Conservation (phyloP, 2,113 vertebrate genomes). For the Emberiza fucata region DNA sequence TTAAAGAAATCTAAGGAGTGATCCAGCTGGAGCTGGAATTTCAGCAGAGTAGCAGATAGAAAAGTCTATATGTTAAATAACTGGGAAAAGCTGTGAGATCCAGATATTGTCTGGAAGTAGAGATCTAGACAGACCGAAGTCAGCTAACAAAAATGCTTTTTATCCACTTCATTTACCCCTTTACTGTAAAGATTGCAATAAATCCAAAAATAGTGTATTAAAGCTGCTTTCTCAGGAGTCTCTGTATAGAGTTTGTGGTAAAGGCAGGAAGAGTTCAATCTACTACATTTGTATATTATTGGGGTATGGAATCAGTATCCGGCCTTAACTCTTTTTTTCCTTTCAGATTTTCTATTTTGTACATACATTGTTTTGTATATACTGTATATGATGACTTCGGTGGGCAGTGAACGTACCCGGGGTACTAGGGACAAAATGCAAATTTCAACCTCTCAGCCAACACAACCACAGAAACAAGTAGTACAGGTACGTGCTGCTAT, state of each 20-base stretch:
- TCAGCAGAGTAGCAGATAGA: neutral
- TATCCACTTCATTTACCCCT: neutral
- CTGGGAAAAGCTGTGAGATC: neutral
- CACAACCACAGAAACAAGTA: slow-evolving; percentile 90
- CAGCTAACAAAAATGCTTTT: neutral
- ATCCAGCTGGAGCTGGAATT: neutral
- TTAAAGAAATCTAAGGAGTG: neutral
- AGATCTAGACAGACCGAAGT: neutral
- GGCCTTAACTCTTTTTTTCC: neutral
- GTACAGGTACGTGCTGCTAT: slow-evolving; percentile 80
- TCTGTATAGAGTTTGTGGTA: neutral
- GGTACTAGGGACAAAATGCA: slow-evolving; percentile 87
- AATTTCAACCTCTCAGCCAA: slow-evolving; percentile 80
- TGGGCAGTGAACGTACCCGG: slow-evolving; percentile 89
- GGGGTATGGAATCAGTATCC: neutral
- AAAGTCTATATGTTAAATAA: neutral
- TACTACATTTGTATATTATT: neutral
- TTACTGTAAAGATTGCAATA: neutral
- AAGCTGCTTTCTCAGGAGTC: neutral
- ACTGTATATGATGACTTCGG: slow-evolving; percentile 99
- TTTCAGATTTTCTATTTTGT: slow-evolving; percentile 98
- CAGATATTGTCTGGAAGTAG: neutral
- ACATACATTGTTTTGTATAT: slow-evolving; percentile 99
- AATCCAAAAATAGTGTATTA: neutral
- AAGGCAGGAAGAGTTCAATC: neutral